A percentile compares a stretch with the other conserved stretches of the same genome.
phyloP scores from a whole-genome alignment of 2,113 vertebrate species.

The Ptychochromis oligacanthus region DNA sequence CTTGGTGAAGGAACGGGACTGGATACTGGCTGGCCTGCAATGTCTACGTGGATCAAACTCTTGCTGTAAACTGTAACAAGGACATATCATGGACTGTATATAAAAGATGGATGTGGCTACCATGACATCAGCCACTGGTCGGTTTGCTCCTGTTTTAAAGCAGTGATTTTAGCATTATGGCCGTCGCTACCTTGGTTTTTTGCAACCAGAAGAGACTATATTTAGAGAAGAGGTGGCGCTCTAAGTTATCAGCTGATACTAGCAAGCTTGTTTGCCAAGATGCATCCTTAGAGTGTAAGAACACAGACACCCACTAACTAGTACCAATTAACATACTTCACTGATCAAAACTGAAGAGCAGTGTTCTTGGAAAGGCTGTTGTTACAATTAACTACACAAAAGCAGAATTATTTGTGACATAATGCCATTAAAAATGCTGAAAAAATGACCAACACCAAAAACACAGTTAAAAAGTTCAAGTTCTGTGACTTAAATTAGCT shows the following conservation, averaged over 20 bases:
- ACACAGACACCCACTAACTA: background rate
- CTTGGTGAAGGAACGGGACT: background rate
- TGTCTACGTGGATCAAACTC: background rate
- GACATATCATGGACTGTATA: background rate
- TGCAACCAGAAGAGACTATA: background rate
- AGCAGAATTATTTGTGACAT: background rate
- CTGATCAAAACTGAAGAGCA: too few species aligned
- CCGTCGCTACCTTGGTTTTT: background rate
- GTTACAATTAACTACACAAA: background rate
- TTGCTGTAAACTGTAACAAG: background rate
- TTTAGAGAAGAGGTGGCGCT: background rate
- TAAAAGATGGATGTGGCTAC: background rate
- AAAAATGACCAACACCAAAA: background rate
- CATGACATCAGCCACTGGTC: background rate
- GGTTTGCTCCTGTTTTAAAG: background rate
- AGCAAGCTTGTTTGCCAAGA: too few species aligned
- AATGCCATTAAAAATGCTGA: background rate
- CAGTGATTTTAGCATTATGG: background rate
- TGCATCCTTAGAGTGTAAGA: too few species aligned
- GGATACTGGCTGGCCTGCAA: background rate
- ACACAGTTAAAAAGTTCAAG: background rate
- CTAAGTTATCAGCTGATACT: too few species aligned
- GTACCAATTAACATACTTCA: background rate
- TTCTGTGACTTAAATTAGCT: background rate
- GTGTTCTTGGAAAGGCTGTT: background rate